Base-by-base conservation (phyloP, 2,113 vertebrate genomes). In the Sprattus sprattus region DNA sequence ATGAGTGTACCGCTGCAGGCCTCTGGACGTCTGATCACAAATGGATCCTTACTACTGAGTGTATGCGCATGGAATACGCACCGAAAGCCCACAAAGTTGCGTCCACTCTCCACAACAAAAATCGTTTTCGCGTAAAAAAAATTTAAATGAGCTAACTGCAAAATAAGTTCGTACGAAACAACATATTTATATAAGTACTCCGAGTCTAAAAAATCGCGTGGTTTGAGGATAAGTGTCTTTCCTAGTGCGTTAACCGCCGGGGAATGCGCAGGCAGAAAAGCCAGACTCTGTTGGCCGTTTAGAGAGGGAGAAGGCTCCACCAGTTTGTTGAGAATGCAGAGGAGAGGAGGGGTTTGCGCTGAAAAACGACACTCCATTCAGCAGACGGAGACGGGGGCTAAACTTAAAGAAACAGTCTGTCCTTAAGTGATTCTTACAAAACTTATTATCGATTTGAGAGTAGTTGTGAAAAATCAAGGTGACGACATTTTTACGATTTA, bases 331-430 rank as follows among this genome's bases (percentile, higher is more conserved):
- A 88, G 87, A 89, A 88, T 82, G 89, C 89, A 92, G 94, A 93
- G 95, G 94, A 93, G 94, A 94, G 95, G 94, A 93, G 94, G 95
- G 93, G 95, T 94, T 93, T 85, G 85, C 49, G 71, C 90, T 95
- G 95, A 94, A 95, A 95, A 92, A 91, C 93, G 94, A 95, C 94
- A 93, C 95, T 94, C 92, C 89, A 93, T 93, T 93, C 92, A 94
- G 9, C 90, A 85, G 57, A 88, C 88, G 92, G n/a, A 87, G 88
- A 90, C 89, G 82, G 89, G 88, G 44, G 46, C 28, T 28, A 81
- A 75, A 80, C 87, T 89, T 91, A 89, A 91, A 89, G 89, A 88
- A 89, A 88, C 89, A 88, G 87, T 86, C 85, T 82, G 82, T 85
- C 83, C 84, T n/a, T 32, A 45, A 39, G n/a, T 82, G 81, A 82